Percentiles rank a stretch among this genome's conserved stretches.
These are phyloP conservation scores for Tricholauxania praeusta DNA, from an alignment of 2,888 invertebrate genomes.

Conservation along the genomic window DNA sequence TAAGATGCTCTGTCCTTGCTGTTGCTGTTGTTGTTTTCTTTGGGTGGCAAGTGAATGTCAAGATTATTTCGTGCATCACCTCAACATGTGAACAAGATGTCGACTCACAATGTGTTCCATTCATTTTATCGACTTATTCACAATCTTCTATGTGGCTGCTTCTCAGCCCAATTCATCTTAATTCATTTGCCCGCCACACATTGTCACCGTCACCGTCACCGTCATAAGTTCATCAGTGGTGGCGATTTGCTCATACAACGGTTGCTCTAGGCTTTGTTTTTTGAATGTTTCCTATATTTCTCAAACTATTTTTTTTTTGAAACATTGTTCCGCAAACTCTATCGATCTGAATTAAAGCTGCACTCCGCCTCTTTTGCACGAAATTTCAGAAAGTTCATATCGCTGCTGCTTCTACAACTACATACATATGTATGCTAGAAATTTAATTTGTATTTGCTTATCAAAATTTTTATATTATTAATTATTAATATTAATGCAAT, in stretches of 20 bases:
- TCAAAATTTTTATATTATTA: too few relatives aligned
- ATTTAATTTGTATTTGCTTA: too few relatives aligned
- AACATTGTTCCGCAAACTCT: background rate
- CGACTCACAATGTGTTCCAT: constrained; percentile 7
- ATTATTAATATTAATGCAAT: too few relatives aligned
- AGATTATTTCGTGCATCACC: too few relatives aligned
- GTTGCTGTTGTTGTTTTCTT: too few relatives aligned
- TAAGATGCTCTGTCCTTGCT: too few relatives aligned
- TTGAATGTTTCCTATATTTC: background rate
- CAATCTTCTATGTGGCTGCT: background rate
- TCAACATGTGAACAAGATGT: too few relatives aligned
- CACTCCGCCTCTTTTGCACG: background rate
- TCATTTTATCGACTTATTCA: constrained; percentile 16
- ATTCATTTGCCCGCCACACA: background rate
- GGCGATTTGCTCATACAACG: constrained; percentile 8
- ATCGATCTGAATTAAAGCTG: constrained; percentile 25
- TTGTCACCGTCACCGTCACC: background rate
- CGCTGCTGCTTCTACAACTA: too few relatives aligned
- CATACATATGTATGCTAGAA: too few relatives aligned
- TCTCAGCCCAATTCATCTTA: constrained; percentile 20
- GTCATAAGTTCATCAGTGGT: background rate
- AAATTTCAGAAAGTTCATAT: too few relatives aligned
- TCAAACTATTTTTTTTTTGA: constrained; percentile 2
- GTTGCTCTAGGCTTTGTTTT: constrained; percentile 5
- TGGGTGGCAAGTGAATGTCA: too few relatives aligned